Percentiles rank a stretch among this genome's conserved stretches.
These are phyloP conservation scores for Hyaena hyaena DNA, from an alignment of 2,113 vertebrate genomes.

Conservation along the genomic window DNA sequence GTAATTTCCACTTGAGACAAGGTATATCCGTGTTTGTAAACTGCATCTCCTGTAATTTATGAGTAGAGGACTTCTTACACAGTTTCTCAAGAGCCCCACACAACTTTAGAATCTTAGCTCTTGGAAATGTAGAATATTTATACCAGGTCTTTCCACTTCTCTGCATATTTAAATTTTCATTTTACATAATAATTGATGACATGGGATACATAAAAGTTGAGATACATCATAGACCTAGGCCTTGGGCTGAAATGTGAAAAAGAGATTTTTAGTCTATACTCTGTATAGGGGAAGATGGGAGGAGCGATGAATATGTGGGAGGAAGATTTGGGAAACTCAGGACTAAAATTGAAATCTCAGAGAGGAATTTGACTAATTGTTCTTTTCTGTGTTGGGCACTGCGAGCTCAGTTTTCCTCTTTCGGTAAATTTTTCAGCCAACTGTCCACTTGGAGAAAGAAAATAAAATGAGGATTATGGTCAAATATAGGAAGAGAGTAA, in stretches of 20 bases:
- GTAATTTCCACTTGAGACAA: not conserved
- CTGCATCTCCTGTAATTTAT: not conserved
- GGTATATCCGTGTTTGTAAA: not conserved
- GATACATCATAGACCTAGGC: not conserved
- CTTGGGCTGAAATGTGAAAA: not conserved
- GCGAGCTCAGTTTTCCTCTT: not conserved
- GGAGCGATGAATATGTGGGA: not conserved
- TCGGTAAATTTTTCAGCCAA: not conserved
- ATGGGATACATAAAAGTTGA: not conserved
- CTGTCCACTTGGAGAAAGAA: not conserved
- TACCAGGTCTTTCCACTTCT: not conserved
- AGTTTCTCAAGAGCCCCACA: not conserved
- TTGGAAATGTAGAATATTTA: not conserved
- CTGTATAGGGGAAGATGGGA: not conserved
- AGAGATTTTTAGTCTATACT: not conserved
- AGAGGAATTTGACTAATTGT: not conserved
- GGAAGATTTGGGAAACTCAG: not conserved
- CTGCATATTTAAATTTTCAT: slow-evolving; percentile 2
- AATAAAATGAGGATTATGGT: not conserved
- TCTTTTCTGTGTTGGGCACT: not conserved
- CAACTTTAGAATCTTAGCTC: not conserved
- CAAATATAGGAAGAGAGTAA: not conserved
- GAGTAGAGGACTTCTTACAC: not conserved
- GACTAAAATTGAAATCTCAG: too few species aligned
- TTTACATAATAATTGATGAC: not conserved